Percentiles rank a stretch among this genome's conserved stretches.
These are phyloP conservation scores for Conger conger DNA, from an alignment of 2,113 vertebrate genomes.

Conservation along the genomic window DNA sequence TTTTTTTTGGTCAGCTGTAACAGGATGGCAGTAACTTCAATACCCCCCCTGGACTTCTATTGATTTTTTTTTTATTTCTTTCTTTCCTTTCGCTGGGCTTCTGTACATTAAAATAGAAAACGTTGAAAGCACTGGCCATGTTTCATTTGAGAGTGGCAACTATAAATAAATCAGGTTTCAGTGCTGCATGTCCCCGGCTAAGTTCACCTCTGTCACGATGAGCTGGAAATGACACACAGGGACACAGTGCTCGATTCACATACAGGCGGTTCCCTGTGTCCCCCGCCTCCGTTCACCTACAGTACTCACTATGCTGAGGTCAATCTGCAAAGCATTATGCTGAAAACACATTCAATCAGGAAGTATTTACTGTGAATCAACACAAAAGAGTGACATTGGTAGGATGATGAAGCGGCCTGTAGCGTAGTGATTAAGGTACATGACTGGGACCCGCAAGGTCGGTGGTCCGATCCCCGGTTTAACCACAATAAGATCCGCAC, in stretches of 20 bases:
- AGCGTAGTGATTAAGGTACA: too few species aligned
- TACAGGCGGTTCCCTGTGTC: background rate
- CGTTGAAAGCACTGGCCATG: background rate
- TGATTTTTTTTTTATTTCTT: conserved; percentile 16
- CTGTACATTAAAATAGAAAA: background rate
- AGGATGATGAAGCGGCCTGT: too few species aligned
- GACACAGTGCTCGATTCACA: conserved; percentile 16
- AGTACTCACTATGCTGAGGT: background rate
- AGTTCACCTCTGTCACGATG: background rate
- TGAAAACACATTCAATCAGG: background rate
- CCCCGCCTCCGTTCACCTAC: background rate
- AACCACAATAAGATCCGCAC: too few species aligned
- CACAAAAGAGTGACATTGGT: background rate
- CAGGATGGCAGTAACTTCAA: background rate
- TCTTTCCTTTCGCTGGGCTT: background rate
- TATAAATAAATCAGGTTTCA: conserved; percentile 20
- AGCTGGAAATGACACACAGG: conserved; percentile 13
- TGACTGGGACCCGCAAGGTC: too few species aligned
- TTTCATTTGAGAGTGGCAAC: background rate
- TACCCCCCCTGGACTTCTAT: conserved; percentile 8
- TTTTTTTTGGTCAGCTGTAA: conserved; percentile 7
- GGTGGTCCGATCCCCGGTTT: too few species aligned
- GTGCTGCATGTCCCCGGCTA: background rate
- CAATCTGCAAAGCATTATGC: background rate
- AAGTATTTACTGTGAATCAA: background rate